Evolutionary conservation across 2,797 vertebrate genomes (phyloP).

Genomic region (Sardinella longiceps): DNA sequence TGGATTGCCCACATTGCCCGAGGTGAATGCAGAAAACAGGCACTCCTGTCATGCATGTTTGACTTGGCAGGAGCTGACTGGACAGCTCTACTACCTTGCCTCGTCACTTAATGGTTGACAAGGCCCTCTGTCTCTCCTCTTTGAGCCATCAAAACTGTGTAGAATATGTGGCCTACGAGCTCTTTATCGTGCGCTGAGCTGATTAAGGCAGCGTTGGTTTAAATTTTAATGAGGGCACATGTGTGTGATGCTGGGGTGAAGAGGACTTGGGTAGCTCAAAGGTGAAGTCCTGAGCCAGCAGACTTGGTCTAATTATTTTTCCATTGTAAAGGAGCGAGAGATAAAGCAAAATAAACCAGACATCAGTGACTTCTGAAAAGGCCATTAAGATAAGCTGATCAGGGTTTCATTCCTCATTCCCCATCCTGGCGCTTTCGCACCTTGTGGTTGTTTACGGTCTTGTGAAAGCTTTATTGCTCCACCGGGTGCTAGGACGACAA

Average conservation of each 20-base stretch:
- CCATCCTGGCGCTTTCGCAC: slow-evolving; percentile 36
- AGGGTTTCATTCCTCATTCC: background rate
- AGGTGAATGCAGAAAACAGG: background rate
- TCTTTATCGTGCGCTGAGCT: slow-evolving; percentile 38
- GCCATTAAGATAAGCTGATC: slow-evolving; percentile 33
- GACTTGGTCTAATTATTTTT: slow-evolving; percentile 52
- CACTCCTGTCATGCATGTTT: background rate
- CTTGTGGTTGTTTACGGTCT: slow-evolving; percentile 44
- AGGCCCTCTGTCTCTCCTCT: background rate
- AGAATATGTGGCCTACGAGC: background rate
- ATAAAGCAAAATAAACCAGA: slow-evolving; percentile 19
- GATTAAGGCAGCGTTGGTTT: slow-evolving; percentile 41
- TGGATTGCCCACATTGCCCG: background rate
- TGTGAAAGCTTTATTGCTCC: slow-evolving; percentile 38
- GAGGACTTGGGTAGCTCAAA: slow-evolving; percentile 47
- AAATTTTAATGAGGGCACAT: slow-evolving; percentile 50
- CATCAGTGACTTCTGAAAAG: slow-evolving; percentile 43
- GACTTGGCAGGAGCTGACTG: slow-evolving; percentile 7
- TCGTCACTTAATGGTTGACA: background rate
- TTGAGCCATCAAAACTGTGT: background rate
- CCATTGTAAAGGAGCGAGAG: slow-evolving; percentile 41
- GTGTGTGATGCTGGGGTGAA: slow-evolving; percentile 33
- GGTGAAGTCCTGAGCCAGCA: slow-evolving; percentile 44
- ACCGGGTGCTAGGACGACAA: background rate
- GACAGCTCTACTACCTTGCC: background rate